Conservation (phyloP, 2,888 invertebrate genomes). For the Chrysopilus asiliformis region DNA sequence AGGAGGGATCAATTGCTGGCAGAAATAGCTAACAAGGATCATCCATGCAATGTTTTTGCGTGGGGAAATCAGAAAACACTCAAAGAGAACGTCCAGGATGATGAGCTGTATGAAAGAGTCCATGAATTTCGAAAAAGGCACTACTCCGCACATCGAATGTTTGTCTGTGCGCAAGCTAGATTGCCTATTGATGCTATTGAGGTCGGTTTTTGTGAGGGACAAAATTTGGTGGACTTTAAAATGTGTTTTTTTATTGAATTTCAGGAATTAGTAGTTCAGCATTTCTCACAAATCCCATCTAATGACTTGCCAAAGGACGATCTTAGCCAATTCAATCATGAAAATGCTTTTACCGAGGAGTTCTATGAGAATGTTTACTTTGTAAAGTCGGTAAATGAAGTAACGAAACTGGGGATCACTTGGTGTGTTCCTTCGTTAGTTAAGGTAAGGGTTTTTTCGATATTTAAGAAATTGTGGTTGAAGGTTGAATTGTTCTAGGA, state of each 20-base stretch:
- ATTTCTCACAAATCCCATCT: constrained; percentile 56
- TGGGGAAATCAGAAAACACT: constrained; percentile 75
- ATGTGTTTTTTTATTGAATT: no score
- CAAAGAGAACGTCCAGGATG: constrained; percentile 51
- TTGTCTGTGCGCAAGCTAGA: constrained; percentile 61
- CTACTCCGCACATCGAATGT: constrained; percentile 83
- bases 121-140: constrained; percentile 62
- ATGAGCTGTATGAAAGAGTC: constrained; percentile 51
- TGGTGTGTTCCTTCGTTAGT: constrained; percentile 30
- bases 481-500: constrained; percentile 18
- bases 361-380: constrained; percentile 42
- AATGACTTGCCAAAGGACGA: constrained; percentile 51
- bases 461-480: no score
- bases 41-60: constrained; percentile 61
- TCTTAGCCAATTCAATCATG: constrained; percentile 38
- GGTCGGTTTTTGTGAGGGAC: constrained; percentile 4
- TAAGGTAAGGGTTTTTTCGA: no score
- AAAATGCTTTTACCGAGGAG: constrained; percentile 25
- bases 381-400: constrained; percentile 61
- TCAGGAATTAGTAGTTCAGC: constrained; percentile 32
- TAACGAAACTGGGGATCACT: constrained; percentile 45
- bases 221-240: constrained; percentile 1
- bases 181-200: constrained; percentile 33
- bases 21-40: constrained; percentile 46
- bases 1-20: constrained; percentile 66